phyloP scores from a whole-genome alignment of 2,113 vertebrate species.

The Neotoma lepida region DNA sequence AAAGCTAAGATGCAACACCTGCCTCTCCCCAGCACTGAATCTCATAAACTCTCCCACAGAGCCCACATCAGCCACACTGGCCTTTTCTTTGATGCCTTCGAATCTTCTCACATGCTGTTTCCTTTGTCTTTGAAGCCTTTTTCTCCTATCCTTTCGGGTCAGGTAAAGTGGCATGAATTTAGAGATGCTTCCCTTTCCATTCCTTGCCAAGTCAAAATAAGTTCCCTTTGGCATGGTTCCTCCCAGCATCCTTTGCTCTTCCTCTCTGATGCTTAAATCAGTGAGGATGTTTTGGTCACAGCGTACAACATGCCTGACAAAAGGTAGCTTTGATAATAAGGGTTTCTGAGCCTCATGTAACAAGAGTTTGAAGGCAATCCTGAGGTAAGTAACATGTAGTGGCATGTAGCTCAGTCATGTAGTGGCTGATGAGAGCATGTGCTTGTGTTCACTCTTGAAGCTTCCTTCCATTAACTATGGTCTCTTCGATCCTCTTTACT shows the following conservation, averaged over 20 bases:
- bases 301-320: not conserved
- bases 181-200: not conserved
- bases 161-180: not conserved
- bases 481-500: not conserved
- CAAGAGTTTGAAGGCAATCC: not conserved
- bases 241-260: not conserved
- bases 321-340: not conserved
- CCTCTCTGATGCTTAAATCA: not conserved
- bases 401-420: not conserved
- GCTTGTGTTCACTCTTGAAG: not conserved
- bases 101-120: not conserved
- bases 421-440: not conserved
- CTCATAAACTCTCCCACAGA: not conserved
- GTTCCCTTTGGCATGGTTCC: not conserved
- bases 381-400: not conserved
- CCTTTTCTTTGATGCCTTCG: not conserved
- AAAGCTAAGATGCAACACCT: not conserved
- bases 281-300: not conserved
- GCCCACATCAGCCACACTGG: not conserved
- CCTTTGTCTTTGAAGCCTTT: not conserved
- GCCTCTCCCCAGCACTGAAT: not conserved
- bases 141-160: not conserved
- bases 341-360: not conserved
- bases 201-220: not conserved
- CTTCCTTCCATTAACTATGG: not conserved